phyloP scores from a whole-genome alignment of 1,140 invertebrate genomes.

The Zaprionus kolodkinae region DNA sequence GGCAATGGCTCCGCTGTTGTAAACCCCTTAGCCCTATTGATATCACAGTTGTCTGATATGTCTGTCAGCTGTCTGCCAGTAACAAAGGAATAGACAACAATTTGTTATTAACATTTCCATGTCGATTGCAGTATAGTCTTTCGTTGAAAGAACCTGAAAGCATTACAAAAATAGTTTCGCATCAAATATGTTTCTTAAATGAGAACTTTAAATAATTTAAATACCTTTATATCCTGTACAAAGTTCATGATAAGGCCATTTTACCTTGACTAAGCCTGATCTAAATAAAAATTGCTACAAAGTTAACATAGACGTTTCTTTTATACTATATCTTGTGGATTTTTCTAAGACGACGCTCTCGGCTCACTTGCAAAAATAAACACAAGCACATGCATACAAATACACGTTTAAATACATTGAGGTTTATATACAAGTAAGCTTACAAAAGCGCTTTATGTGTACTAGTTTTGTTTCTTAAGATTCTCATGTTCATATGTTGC shows the following conservation, averaged over 20 bases:
- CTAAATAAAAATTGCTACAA: constrained; percentile 38
- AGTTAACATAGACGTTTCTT: constrained; percentile 23
- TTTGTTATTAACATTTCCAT: constrained; percentile 11
- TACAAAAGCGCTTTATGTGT: constrained; percentile 20
- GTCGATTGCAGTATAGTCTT: background rate
- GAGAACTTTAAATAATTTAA: background rate
- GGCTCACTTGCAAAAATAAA: constrained; percentile 17
- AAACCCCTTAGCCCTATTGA: constrained; percentile 6
- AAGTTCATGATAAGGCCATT: background rate
- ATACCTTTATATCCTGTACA: background rate
- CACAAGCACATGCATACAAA: background rate
- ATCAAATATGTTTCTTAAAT: too few species aligned
- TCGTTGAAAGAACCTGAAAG: background rate
- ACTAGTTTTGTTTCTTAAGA: constrained; percentile 4
- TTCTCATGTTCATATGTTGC: constrained; percentile 8
- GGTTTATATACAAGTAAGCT: background rate
- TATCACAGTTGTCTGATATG: constrained; percentile 3
- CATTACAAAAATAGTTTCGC: too few species aligned
- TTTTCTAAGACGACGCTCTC: constrained; percentile 37
- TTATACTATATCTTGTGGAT: constrained; percentile 30
- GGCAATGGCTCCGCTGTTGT: constrained; percentile 5
- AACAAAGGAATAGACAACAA: constrained; percentile 9
- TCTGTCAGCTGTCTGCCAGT: constrained; percentile 8
- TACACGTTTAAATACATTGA: background rate
- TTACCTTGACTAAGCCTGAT: background rate